Conservation (phyloP, 1,140 invertebrate genomes). For the Cotesia glomerata region DNA sequence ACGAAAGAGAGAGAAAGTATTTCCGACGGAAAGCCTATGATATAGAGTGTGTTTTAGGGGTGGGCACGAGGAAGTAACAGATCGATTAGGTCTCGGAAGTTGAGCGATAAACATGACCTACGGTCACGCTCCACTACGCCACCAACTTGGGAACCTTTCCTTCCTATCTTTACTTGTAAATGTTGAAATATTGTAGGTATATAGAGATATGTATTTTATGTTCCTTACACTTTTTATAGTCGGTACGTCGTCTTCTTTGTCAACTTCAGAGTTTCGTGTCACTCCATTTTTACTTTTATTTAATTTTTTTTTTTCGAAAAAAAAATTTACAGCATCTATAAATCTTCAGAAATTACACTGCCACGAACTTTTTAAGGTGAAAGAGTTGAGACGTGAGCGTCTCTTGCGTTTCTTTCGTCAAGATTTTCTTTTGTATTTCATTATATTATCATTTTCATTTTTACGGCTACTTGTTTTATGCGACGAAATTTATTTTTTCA, state of each 20-base stretch:
- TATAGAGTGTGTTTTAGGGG: not conserved
- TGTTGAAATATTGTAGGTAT: not conserved
- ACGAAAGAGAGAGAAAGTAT: not conserved
- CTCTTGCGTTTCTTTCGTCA: not conserved
- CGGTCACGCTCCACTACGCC: conserved; percentile 46
- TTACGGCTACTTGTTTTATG: no score
- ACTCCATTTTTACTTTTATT: not conserved
- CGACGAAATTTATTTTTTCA: no score
- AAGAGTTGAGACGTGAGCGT: conserved; percentile 1
- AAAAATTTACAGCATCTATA: conserved; percentile 14
- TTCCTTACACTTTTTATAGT: not conserved
- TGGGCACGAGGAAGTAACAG: conserved; percentile 29
- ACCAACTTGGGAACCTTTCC: conserved; percentile 10
- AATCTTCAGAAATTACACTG: conserved; percentile 25
- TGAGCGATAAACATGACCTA: conserved; percentile 46
- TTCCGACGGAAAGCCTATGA: conserved; percentile 1
- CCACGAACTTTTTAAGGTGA: conserved; percentile 4
- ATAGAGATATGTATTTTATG: not conserved
- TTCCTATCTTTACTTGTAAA: conserved; percentile 5
- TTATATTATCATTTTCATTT: no score
- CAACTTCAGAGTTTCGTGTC: not conserved
- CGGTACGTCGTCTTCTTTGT: not conserved
- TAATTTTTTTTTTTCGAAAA: not conserved
- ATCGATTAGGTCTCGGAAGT: conserved; percentile 51
- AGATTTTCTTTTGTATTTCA: not conserved